Conservation (phyloP, 2,113 vertebrate species). For the Symphodus melops region DNA sequence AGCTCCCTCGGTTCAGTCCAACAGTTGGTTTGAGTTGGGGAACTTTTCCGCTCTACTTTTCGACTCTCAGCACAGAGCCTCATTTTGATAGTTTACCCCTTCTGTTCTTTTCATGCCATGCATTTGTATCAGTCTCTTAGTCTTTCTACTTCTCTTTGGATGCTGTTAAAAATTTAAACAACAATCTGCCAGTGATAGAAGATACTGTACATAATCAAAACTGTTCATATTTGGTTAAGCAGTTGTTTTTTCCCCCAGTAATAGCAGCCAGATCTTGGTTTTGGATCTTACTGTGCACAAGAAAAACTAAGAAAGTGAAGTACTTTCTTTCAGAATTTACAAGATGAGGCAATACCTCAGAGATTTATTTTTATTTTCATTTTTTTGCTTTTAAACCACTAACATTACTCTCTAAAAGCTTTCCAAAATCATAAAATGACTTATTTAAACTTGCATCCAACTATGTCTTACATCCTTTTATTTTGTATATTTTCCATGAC, state of each 20-base stretch:
- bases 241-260: not conserved
- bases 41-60: conserved; percentile 27
- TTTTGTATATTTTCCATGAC: not conserved
- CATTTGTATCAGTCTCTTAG: not conserved
- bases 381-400: not conserved
- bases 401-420: not conserved
- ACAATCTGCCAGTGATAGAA: not conserved
- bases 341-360: not conserved
- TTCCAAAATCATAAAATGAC: not conserved
- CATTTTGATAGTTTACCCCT: not conserved
- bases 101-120: conserved; percentile 15
- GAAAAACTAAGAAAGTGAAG: not conserved
- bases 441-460: not conserved
- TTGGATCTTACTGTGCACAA: not conserved
- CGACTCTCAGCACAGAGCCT: conserved; percentile 16
- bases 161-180: not conserved
- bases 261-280: not conserved
- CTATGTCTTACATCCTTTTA: not conserved
- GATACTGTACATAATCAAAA: not conserved
- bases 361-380: not conserved
- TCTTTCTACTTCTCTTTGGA: not conserved
- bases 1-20: conserved; percentile 27
- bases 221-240: not conserved
- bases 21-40: conserved; percentile 57
- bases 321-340: not conserved